A percentile compares a stretch with the other conserved stretches of the same genome.
Evolutionary conservation across 1,140 invertebrate species (phyloP).

Genomic region (Acyrthosiphon pisum): DNA sequence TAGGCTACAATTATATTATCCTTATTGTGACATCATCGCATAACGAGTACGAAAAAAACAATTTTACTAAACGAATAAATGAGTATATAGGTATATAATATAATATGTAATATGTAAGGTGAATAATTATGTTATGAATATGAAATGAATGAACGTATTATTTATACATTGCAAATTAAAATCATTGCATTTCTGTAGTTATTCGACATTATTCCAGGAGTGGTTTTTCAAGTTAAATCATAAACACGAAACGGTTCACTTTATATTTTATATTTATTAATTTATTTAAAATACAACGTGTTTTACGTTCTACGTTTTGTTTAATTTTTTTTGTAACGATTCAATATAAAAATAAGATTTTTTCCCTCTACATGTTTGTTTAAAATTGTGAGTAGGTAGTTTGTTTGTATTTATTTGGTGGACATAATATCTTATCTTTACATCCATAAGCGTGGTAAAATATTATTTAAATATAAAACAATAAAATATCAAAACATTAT

Average conservation of each 20-base stretch:
- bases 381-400: fast-evolving
- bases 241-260: not conserved
- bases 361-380: not conserved
- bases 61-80: not conserved
- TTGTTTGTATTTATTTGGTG: not conserved
- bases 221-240: not conserved
- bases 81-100: not conserved
- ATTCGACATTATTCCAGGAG: fast-evolving
- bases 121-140: not conserved
- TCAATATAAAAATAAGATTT: not conserved
- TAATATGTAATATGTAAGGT: not conserved
- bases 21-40: not conserved
- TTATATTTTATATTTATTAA: not conserved
- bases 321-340: not conserved
- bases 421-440: not conserved
- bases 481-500: not conserved
- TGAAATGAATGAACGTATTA: not conserved
- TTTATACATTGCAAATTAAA: not conserved
- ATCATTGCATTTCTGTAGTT: not conserved
- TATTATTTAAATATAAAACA: not conserved
- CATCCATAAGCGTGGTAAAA: not conserved
- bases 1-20: not conserved
- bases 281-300: not conserved
- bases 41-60: not conserved
- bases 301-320: no score